Percentiles rank a stretch among this genome's conserved stretches.
These are phyloP conservation scores for Coregonus suidteri DNA, from an alignment of 2,797 vertebrate species.

Conservation along the genomic window DNA sequence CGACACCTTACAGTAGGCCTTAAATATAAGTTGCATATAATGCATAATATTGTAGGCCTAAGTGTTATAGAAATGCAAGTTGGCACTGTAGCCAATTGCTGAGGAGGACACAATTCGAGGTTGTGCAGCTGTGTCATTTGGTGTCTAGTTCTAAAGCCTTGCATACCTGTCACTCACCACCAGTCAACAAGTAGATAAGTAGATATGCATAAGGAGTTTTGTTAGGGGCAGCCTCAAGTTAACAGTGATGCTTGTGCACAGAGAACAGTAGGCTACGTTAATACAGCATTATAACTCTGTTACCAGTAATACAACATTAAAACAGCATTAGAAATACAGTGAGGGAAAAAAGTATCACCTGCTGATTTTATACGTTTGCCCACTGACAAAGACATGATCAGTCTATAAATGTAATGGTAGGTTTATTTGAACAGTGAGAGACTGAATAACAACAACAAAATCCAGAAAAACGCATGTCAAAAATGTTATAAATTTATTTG, in stretches of 20 bases:
- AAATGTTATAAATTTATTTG: too few species aligned
- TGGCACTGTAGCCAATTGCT: neutral
- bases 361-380: too few species aligned
- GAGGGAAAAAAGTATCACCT: too few species aligned
- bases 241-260: neutral
- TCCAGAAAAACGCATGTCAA: too few species aligned
- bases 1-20: neutral
- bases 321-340: neutral
- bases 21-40: neutral
- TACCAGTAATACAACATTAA: neutral
- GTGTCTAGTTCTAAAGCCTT: neutral
- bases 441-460: too few species aligned
- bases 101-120: neutral
- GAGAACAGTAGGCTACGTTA: neutral
- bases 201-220: neutral
- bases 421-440: too few species aligned
- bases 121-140: neutral
- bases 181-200: neutral
- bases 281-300: neutral
- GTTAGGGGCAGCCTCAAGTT: neutral
- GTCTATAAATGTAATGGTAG: too few species aligned
- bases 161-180: constrained; percentile 46
- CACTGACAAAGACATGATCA: too few species aligned
- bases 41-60: neutral
- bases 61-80: neutral